A percentile compares a stretch with the other conserved stretches of the same genome.
phyloP scores from a whole-genome alignment of 2,113 vertebrate genomes.

The Tympanuchus pallidicinctus region DNA sequence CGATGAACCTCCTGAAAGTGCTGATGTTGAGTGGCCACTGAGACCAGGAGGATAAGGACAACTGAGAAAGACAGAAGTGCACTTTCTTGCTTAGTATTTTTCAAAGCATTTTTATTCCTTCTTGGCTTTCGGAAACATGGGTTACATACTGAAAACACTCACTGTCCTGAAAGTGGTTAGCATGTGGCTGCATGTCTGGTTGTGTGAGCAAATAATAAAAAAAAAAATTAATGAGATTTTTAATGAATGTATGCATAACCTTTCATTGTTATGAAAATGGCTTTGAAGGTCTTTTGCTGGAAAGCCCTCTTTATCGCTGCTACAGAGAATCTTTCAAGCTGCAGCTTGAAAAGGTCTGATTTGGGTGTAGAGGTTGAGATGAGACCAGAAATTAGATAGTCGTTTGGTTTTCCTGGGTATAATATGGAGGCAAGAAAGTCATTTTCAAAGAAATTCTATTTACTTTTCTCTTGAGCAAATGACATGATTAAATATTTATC shows the following conservation, averaged over 20 bases:
- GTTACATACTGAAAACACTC: not conserved
- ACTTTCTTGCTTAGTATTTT: not conserved
- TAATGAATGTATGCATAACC: not conserved
- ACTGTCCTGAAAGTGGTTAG: fast-evolving
- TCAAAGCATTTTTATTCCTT: not conserved
- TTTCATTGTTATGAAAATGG: not conserved
- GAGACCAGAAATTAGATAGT: conserved; percentile 5
- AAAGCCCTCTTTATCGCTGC: not conserved
- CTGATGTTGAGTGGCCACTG: not conserved
- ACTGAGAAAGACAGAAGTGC: not conserved
- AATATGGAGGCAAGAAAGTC: not conserved
- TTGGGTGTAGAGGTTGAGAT: not conserved
- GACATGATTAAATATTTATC: conserved; percentile 66
- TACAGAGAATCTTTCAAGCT: not conserved
- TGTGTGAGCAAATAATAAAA: not conserved
- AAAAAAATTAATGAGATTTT: not conserved
- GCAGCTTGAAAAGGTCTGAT: not conserved
- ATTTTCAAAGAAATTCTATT: conserved; percentile 33
- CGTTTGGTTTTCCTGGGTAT: not conserved
- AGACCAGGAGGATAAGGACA: not conserved
- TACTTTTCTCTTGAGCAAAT: conserved; percentile 64
- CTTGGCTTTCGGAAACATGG: not conserved
- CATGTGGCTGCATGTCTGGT: not conserved
- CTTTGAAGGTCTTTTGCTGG: not conserved
- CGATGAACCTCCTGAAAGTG: not conserved